Evolutionary conservation across 2,797 vertebrate genomes (phyloP), one percentile per base, ranked within the genome.

Genomic region (Brachyrhaphis roseni): DNA sequence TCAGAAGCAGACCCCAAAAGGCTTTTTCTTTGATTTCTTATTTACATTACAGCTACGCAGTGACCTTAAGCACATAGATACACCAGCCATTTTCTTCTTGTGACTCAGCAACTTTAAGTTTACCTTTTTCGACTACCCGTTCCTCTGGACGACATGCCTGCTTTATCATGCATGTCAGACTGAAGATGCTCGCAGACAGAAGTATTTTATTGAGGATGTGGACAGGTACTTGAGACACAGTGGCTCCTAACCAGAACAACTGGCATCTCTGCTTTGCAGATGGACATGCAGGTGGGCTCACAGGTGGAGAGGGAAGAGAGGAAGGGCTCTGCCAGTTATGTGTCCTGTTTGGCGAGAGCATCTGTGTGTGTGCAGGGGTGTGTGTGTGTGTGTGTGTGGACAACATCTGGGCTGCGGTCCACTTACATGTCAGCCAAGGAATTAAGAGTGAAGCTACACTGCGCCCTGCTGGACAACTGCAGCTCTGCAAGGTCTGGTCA

Each of bases 261-360:
- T 96, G 95, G 94, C 89, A 74, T 87, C 88, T 91, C 89, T 90
- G 85, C 86, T 87, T 85, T 89, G 89, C 96, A 96, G 95, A 96
- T 95, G 96, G 95, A 94, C 93, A 95, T 92, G 92, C 96, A 96
- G 95, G 95, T 96, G 96, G 95, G 90, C 89, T 92, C 93, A 86
- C 93, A 95, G 94, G 94, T 93, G 92, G 93, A 76, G 87, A 87
- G 87, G 80, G 84, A 89, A 80, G 87, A 81, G 87, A 78, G 76
- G 82, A 78, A 76, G 84, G 74, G 72, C 81, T 87, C 79, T 95
- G 95, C 94, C 95, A 95, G 94, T 90, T 94, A 94, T 93, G 89
- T 95, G 93, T 95, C 93, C 86, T 93, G 85, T 88, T 93, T 73
- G 74, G 86, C 75, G 83, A 88, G 81, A 46, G 39, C n/a, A 34